Evolutionary conservation across 2,113 vertebrate genomes (phyloP).

Genomic region (Ageneiosus marmoratus): DNA sequence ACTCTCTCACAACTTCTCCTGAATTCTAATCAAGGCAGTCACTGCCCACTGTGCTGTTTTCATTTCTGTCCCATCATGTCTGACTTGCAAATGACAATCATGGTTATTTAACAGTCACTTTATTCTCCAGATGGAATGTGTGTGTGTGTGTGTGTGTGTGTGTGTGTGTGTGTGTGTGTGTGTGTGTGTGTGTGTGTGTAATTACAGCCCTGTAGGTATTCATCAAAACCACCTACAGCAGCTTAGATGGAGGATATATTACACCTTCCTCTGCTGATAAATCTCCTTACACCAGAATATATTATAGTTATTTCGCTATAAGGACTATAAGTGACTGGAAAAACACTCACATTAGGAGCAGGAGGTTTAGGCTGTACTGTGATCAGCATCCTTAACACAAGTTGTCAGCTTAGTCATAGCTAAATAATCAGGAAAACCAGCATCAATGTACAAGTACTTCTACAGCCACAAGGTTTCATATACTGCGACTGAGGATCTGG

Average conservation of each 20-base stretch:
- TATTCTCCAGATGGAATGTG: neutral
- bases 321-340: neutral
- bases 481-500: neutral
- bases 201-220: slow-evolving; percentile 46
- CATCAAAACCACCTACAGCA: slow-evolving; percentile 42
- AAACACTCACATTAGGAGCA: neutral
- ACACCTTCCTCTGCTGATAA: slow-evolving; percentile 28
- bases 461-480: neutral
- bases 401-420: neutral
- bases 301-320: slow-evolving; percentile 12
- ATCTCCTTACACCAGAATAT: slow-evolving; percentile 16
- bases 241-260: slow-evolving; percentile 30
- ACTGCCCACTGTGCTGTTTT: slow-evolving; percentile 17
- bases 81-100: slow-evolving; percentile 50
- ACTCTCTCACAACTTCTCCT: slow-evolving; percentile 9
- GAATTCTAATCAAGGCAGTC: slow-evolving; percentile 33
- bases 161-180: slow-evolving; percentile 14
- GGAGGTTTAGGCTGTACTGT: neutral
- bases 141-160: slow-evolving; percentile 11
- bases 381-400: neutral
- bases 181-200: slow-evolving; percentile 2
- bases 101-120: slow-evolving; percentile 45
- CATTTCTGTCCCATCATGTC: slow-evolving; percentile 23
- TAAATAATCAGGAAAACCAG: neutral
- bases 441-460: neutral